Base-by-base conservation (phyloP, 1,140 invertebrate genomes). In the Halictus rubicundus region DNA sequence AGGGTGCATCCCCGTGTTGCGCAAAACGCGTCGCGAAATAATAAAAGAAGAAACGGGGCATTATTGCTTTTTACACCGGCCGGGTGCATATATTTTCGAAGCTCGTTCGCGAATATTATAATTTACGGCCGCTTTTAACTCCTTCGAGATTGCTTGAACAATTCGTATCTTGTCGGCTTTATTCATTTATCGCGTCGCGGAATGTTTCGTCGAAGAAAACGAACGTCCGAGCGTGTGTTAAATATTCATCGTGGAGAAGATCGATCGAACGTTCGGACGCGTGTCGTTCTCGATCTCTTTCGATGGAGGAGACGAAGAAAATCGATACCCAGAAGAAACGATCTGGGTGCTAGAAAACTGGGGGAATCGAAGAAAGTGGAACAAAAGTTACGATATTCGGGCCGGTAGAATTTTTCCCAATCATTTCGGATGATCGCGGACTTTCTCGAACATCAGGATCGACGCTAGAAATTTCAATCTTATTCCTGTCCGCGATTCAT, bases 291-390 rank as follows among this genome's bases (percentile, higher is more conserved):
- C 21, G n/a, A 42, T 65, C 23, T 23, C 12, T 42, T 65, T 32
- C 1, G 10, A 14, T n/a, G 23, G 5, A 7, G 4, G 21, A n/a
- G n/a, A 57, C 54, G n/a, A 57, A n/a, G 54, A n/a, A n/a, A 57
- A 57, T 57, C 8, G 21, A 12, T 27, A 10, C 4, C 7, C n/a
- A n/a, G n/a, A 23, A 59, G 21, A 59, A 59, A 42, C n/a, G 37
- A 37, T 21, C 39, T 65, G 9, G 32, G 10, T 2, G 1, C 25
- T 70, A 71, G 75, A 78, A 71, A 64, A 64, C 7, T 16, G 32
- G 23, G 8, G n/a, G 14, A n/a, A 2, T 2, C 66, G 23, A 71
- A 23, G 76, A 71, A 78, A 78, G 76, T 78, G 32, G 76, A 61
- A 64, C 68, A 21, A 54, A 54, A 7, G 12, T 9, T 57, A n/a